These are phyloP conservation scores for Lineus longissimus DNA, from an alignment of 1,140 invertebrate species.

Conservation along the genomic window DNA sequence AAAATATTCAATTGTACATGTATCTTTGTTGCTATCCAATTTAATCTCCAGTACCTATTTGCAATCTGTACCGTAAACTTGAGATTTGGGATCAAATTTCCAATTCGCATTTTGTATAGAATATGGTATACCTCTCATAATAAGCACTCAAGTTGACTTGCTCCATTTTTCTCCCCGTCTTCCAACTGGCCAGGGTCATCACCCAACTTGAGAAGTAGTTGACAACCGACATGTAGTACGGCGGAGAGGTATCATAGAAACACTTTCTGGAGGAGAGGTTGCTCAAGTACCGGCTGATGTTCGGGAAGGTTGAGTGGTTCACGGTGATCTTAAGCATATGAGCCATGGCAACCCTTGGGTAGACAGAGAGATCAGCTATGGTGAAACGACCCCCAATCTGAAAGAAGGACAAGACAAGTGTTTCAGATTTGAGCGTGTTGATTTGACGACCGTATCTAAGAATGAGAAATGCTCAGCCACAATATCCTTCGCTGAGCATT, in stretches of 20 bases:
- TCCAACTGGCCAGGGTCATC: constrained; percentile 1
- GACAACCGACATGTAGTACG: neutral
- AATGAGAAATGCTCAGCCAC: too few species aligned
- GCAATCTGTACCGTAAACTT: too few species aligned
- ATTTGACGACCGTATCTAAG: too few species aligned
- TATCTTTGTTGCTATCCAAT: too few species aligned
- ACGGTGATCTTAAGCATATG: constrained; percentile 3
- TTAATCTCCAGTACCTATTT: too few species aligned
- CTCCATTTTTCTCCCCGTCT: neutral
- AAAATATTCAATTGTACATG: too few species aligned
- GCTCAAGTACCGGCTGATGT: constrained; percentile 8
- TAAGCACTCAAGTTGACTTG: constrained; percentile 5
- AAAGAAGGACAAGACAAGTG: neutral
- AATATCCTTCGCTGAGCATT: too few species aligned
- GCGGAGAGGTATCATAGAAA: neutral
- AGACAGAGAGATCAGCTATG: constrained; percentile 16
- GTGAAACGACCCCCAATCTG: constrained; percentile 16
- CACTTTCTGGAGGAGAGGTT: neutral
- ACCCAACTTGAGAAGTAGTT: neutral
- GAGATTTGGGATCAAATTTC: too few species aligned
- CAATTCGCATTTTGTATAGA: too few species aligned
- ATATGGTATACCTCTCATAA: constrained; percentile 10
- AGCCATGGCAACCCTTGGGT: constrained; percentile 14
- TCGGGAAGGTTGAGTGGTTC: constrained; percentile 12
- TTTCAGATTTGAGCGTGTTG: too few species aligned